Base-by-base conservation (phyloP, 1,140 invertebrate species). In the Oscheius sp. region DNA sequence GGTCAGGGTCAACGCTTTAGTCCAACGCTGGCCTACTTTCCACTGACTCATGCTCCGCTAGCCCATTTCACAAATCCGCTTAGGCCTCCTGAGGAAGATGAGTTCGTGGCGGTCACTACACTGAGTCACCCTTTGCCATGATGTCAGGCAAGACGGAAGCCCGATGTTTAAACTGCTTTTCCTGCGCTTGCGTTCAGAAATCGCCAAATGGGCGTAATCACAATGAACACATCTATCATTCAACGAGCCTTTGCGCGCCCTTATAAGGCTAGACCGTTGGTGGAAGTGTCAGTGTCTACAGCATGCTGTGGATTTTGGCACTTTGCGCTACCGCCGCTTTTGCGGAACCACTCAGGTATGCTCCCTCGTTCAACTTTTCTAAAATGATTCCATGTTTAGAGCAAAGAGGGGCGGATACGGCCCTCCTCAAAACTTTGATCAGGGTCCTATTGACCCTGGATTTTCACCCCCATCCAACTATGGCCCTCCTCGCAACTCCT, bases 1-100 rank as follows among this genome's bases (percentile, higher is more conserved):
- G 49, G 49, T 55, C 49, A 55, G 49, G 49, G 49, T 55, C 49
- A 55, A 55, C 23, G 49, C 49, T 55, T n/a, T 55, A 55, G 49
- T n/a, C 49, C 49, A 13, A 55, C 4, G 10, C 38, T 42, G 38
- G 10, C 38, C 38, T 42, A 42, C 38, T 42, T 55, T 55, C 28
- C 28, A 20, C 49, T 55, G 49, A 55, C 49, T 55, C 49, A 55
- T 55, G 49, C 49, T 55, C 49, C 49, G 49, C 15, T 55, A 55
- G 15, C 23, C 49, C 28, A 7, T 55, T 42, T 55, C 28, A 7
- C 28, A n/a, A 55, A 55, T 55, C 49, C 49, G 7, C 49, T 55
- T 13, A 20, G 49, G 49, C 49, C 28, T 7, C 49, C 15, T 55
- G 7, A 55, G 28, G 49, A 23, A 13, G 23, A 15, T 4, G n/a